These are phyloP conservation scores for Danio rerio DNA, from an alignment of 2,113 vertebrate species.

Conservation along the genomic window DNA sequence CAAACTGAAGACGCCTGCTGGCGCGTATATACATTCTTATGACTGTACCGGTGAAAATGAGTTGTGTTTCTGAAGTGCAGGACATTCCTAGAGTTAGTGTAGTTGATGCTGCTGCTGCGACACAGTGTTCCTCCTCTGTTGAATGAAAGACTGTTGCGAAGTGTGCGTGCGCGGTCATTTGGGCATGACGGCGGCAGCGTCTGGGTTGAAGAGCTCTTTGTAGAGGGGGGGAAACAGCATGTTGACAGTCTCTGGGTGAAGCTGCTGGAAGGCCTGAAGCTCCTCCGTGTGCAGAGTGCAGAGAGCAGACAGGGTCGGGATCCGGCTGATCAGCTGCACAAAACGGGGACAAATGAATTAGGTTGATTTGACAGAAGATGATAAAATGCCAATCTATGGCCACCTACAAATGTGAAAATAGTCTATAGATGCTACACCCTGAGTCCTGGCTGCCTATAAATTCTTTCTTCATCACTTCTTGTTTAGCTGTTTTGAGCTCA, in stretches of 20 bases:
- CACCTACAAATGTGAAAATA: too few species aligned
- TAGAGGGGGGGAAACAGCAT: slow-evolving; percentile 97
- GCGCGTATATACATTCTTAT: slow-evolving; percentile 99
- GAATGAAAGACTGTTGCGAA: slow-evolving; percentile 11
- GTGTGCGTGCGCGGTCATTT: slow-evolving; percentile 84
- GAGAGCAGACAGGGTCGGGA: slow-evolving; percentile 95
- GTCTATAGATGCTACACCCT: too few species aligned
- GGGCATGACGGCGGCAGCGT: slow-evolving; percentile 89
- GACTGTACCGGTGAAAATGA: slow-evolving; percentile 98
- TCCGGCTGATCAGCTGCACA: slow-evolving; percentile 94
- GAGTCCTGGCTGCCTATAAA: too few species aligned
- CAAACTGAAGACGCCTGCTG: slow-evolving; percentile 84
- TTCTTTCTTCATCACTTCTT: too few species aligned
- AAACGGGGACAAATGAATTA: slow-evolving; percentile 47
- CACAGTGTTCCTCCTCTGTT: neutral
- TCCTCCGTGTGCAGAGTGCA: slow-evolving; percentile 98
- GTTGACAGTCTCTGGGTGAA: slow-evolving; percentile 97
- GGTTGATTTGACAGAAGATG: neutral
- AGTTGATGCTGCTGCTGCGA: slow-evolving; percentile 76
- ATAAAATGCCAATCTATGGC: neutral
- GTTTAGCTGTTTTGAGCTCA: too few species aligned
- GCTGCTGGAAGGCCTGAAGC: slow-evolving; percentile 98
- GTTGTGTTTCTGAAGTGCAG: slow-evolving; percentile 88
- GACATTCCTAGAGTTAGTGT: slow-evolving; percentile 89
- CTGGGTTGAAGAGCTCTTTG: slow-evolving; percentile 99